phyloP scores from a whole-genome alignment of 1,140 invertebrate species.

The Papilio helenus region DNA sequence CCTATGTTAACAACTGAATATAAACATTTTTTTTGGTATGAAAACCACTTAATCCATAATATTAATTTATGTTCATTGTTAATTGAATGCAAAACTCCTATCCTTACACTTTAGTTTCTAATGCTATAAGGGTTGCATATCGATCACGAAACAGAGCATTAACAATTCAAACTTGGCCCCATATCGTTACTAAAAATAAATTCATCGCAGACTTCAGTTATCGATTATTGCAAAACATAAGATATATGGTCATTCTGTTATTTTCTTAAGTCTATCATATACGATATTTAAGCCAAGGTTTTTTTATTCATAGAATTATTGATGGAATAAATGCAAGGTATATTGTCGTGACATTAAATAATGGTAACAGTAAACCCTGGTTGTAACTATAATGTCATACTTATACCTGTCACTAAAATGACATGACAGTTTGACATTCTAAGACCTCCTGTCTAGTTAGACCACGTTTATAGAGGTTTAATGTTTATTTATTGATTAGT shows the following conservation, averaged over 20 bases:
- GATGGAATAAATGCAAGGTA: not conserved
- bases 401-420: not conserved
- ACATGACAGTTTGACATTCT: constrained; percentile 3
- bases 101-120: not conserved
- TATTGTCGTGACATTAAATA: not conserved
- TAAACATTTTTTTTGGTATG: too few relatives aligned
- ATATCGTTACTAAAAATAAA: constrained; percentile 43
- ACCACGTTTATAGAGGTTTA: not conserved
- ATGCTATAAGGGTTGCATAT: not conserved
- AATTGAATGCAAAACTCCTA: too few relatives aligned
- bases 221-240: not conserved
- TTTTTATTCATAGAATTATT: too few relatives aligned
- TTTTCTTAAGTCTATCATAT: too few relatives aligned
- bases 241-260: too few relatives aligned
- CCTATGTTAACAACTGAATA: too few relatives aligned
- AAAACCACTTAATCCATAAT: too few relatives aligned
- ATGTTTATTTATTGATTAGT: not conserved
- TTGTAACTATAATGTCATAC: not conserved
- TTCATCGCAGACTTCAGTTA: constrained; percentile 12
- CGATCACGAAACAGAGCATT: constrained; percentile 41
- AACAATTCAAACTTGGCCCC: constrained; percentile 41
- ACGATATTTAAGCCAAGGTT: too few relatives aligned
- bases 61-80: too few relatives aligned
- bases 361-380: not conserved
- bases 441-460: not conserved